Evolutionary conservation across 1,140 invertebrate genomes (phyloP).

Genomic region (Metopolophium dirhodum): DNA sequence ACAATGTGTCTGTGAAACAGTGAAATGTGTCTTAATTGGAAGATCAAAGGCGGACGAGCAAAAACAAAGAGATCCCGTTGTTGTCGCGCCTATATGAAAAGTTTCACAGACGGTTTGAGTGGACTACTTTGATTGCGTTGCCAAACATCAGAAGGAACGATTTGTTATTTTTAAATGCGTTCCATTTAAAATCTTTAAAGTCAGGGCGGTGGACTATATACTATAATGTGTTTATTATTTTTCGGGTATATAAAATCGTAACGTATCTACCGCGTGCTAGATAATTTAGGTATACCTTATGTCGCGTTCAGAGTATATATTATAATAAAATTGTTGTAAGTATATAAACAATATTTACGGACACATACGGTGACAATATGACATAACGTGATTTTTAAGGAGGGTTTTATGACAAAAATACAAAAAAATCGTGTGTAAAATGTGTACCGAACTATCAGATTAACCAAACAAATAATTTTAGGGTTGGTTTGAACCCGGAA

Average conservation of each 20-base stretch:
- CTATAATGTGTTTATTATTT: conserved; percentile 19
- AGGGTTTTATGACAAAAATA: neutral
- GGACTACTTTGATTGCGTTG: conserved; percentile 47
- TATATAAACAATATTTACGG: neutral
- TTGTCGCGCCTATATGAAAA: conserved; percentile 23
- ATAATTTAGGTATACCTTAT: neutral
- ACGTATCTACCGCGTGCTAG: neutral
- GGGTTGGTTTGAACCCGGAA: neutral
- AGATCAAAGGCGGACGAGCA: conserved; percentile 38
- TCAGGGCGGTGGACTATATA: neutral
- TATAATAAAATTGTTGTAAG: neutral
- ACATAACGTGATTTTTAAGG: neutral
- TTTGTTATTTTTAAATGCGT: conserved; percentile 56
- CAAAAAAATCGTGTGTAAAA: neutral
- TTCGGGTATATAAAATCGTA: neutral
- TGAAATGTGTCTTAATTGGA: conserved; percentile 56
- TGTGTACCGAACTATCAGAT: neutral
- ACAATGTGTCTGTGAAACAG: conserved; percentile 45
- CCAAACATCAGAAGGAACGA: conserved; percentile 51
- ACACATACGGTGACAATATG: neutral
- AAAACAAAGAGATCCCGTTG: conserved; percentile 40
- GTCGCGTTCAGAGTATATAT: neutral
- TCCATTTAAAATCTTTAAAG: conserved; percentile 31
- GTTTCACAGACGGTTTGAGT: conserved; percentile 42
- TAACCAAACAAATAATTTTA: neutral